Evolutionary conservation across 2,113 vertebrate species (phyloP), one percentile per base, ranked within the genome.

Genomic region (Amazona guildingii): DNA sequence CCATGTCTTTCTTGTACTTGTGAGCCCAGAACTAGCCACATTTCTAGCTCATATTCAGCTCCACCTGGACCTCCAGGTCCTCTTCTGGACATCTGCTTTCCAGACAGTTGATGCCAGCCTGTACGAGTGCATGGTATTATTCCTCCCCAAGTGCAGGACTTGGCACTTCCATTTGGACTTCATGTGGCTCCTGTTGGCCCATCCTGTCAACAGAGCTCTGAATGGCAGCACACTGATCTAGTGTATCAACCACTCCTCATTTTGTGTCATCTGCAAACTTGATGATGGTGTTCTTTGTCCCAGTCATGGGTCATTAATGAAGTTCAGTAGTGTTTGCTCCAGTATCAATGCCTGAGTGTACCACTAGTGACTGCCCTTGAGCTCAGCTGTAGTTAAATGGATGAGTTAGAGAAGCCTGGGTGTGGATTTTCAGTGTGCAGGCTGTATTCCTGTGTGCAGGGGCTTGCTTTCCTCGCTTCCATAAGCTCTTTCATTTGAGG

Each of bases 1-100:
- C 16, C 2, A 11, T 54, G n/a, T 63, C 16, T 67, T 5, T 87
- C 16, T 48, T 48, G 27, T 79, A 17, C 11, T 72, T 57, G 25
- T 31, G 41, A 75, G 49, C 14, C 69, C 31, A 41, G 54, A 66
- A 61, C 4, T 55, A 33, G 10, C 21, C 4, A 8, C 2, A 2
- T 18, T 74, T 9, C 16, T 63, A 35, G 37, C 46, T 67, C 0
- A 0, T 4, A 8, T 52, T 37, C 61, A 28, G 0, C 14, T 76
- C 49, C 4, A 1, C 24, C n/a, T 12, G 13, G 21, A n/a, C 13
- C 29, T 87, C 12, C 7, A 37, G 16, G 11, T 57, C 27, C 11
- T 73, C n/a, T 59, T 59, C 52, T 69, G 44, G 14, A 55, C 20
- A 64, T 73, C 25, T 81, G 3, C 13, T 80, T 86, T 80, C n/a